Conservation (phyloP, 1,140 invertebrate genomes). For the Aphidius gifuensis region DNA sequence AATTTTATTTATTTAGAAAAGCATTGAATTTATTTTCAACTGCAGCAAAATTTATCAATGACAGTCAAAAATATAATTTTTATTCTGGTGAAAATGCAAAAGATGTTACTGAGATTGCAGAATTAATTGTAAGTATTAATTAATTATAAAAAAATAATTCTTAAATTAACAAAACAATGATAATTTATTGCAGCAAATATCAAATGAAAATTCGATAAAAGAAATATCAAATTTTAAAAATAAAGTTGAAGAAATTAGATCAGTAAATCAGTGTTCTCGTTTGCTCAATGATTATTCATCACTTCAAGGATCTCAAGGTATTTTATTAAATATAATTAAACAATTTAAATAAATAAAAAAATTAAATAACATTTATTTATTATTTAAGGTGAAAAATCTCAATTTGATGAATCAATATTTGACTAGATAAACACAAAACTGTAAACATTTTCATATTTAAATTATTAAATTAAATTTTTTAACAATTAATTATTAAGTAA, state of each 20-base stretch:
- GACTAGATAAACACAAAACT: background rate
- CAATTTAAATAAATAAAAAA: background rate
- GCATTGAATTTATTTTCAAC: background rate
- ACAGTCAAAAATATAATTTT: background rate
- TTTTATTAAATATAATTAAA: background rate
- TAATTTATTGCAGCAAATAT: constrained; percentile 5
- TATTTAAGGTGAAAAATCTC: constrained; percentile 22
- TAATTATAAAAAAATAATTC: no score
- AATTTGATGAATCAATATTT: constrained; percentile 7
- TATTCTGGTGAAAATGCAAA: background rate
- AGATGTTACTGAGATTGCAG: background rate
- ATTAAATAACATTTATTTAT: constrained; percentile 6
- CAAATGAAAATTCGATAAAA: constrained; percentile 3
- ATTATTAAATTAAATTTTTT: constrained; percentile 9
- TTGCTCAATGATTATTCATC: background rate
- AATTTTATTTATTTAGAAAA: no score
- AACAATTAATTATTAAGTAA: constrained; percentile 9
- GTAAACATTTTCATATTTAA: background rate
- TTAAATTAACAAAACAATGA: background rate
- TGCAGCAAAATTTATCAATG: background rate
- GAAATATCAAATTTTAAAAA: constrained; percentile 11
- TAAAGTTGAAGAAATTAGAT: constrained; percentile 6
- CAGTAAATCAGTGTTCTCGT: background rate
- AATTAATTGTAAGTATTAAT: background rate
- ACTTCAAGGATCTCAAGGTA: constrained; percentile 4